Base-by-base conservation (phyloP, 2,888 invertebrate genomes). In the Sphecodes monilicornis region DNA sequence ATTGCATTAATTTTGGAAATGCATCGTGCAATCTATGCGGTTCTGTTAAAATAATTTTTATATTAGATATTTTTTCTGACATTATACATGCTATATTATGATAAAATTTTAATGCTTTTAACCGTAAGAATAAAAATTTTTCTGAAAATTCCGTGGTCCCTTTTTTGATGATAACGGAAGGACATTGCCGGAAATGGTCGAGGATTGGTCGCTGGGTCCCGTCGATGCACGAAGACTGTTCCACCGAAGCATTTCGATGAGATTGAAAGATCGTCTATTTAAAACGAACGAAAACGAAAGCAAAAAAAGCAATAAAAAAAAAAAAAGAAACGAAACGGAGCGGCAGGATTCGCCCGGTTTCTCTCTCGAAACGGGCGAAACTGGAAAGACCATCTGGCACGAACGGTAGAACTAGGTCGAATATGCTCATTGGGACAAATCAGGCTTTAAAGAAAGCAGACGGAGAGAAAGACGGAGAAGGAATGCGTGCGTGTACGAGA, bases 231-330 rank as follows among this genome's bases (percentile, higher is more conserved):
- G 78, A 78, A 69, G 43, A 86, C 89, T 90, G 90, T 93, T 91
- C 91, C 93, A 92, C 91, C 91, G 91, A 92, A 93, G 91, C 91
- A 92, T 91, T 92, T 92, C 91, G 91, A 92, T 92, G 90, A 90
- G 90, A 68, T 36, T 88, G n/a, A 68, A 86, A 84, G 77, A 76
- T 88, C 85, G 86, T 88, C 78, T 82, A 82, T n/a, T 68, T 68
- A 66, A 60, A 60, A 66, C 22, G 32, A 66, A 66, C 10, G 1
- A 22, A 64, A 64, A 36, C 0, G 32, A 64, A 64, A 64, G 32
- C 32, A 32, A 22, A 66, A n/a, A 64, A 64, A 22, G 10, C 18
- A 10, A 64, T 22, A 66, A 18, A 4, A 57, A 26, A 18, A 50
- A 22, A 50, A 18, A 57, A 10, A 8, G 26, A 64, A 36, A 26